A percentile compares a stretch with the other conserved stretches of the same genome.
Conservation (phyloP, 2,113 vertebrate genomes). For the Taurulus bubalis region DNA sequence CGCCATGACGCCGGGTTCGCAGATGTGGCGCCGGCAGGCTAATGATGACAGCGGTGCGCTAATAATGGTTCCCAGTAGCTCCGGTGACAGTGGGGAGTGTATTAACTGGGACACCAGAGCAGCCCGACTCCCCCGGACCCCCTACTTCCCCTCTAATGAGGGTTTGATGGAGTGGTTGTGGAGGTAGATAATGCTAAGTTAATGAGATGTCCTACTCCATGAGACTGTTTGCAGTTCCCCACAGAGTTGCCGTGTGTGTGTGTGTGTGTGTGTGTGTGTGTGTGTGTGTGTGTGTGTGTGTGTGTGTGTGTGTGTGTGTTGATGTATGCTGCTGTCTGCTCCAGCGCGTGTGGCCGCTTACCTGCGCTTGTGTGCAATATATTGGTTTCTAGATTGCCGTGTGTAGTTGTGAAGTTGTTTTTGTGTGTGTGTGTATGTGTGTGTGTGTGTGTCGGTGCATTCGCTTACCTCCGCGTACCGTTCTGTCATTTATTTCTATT, state of each 20-base stretch:
- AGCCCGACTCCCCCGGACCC: conserved; percentile 57
- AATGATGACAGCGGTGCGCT: conserved; percentile 67
- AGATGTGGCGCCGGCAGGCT: conserved; percentile 32
- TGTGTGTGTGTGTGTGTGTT: conserved; percentile 37
- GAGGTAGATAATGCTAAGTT: conserved; percentile 73
- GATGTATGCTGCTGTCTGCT: conserved; percentile 50
- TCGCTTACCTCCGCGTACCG: background rate
- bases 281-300: conserved; percentile 19
- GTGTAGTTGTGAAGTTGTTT: background rate
- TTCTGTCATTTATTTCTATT: conserved; percentile 3
- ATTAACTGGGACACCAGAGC: conserved; percentile 68
- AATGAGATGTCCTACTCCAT: conserved; percentile 72
- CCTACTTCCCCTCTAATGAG: conserved; percentile 58
- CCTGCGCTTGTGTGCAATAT: conserved; percentile 23
- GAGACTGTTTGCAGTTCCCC: conserved; percentile 67
- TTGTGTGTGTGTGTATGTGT: background rate
- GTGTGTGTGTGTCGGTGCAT: background rate
- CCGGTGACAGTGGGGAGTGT: conserved; percentile 65
- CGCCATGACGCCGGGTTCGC: background rate
- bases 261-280: conserved; percentile 21
- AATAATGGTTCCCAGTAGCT: conserved; percentile 71
- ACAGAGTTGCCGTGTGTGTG: conserved; percentile 36
- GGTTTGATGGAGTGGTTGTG: conserved; percentile 72
- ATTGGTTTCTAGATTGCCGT: background rate
- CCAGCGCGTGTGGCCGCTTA: conserved; percentile 18